Base-by-base conservation (phyloP, 2,888 invertebrate species). In the Deilephila porcellus region DNA sequence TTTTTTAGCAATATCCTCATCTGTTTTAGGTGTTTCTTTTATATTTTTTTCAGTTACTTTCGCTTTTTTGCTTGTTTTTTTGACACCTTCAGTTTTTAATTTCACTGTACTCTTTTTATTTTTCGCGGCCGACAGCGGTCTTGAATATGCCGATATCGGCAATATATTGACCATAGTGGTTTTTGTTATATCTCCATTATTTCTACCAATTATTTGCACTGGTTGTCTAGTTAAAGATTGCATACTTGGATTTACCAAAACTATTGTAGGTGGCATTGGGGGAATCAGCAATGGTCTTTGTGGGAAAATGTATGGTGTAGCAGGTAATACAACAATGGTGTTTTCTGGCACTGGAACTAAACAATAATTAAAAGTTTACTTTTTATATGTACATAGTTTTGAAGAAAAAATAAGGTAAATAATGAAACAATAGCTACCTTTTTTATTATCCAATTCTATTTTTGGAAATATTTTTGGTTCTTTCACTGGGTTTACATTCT, bases 151-250 rank as follows among this genome's bases (percentile, higher is more conserved):
- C 64, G 94, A 91, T 89, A 94, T 93, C 37, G 94, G 94, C 76
- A 94, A 82, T 75, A 94, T 91, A 85, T 94, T 94, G 53, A 94
- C 94, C 93, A 93, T 94, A 56, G 94, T 94, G 56, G 94, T 94
- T 88, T 90, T 94, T 34, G 94, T 94, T 64, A 91, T 88, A 80
- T 94, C 93, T 78, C 86, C 89, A 78, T 77, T 87, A 78, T 84
- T 91, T 86, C 91, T 92, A 79, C 86, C 91, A 59, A 91, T 80
- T 77, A 90, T 83, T 73, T 91, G 89, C 77, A 90, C 82, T 60
- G 87, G 67, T 34, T 87, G 75, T 83, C 92, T 93, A 77, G 88
- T 92, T 52, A 91, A 70, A 74, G 90, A 75, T 80, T 91, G 92
- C 77, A 92, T 79, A 82, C 87, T 91, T 76, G 88, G 85, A 81